Conservation (phyloP, 2,113 vertebrate species). For the Platanista minor region DNA sequence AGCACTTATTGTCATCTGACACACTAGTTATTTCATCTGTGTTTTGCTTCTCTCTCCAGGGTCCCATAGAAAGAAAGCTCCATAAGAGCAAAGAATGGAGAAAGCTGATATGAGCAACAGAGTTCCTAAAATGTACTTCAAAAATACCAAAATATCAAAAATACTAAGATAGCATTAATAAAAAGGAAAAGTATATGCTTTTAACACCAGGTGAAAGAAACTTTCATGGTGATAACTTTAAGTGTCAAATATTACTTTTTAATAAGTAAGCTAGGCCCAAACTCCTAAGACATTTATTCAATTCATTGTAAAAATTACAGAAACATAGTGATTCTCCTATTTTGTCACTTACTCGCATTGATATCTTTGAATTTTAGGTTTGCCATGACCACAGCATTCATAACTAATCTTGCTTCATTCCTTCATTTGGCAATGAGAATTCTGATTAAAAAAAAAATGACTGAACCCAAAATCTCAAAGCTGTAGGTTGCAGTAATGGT, state of each 20-base stretch:
- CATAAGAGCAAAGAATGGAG: not conserved
- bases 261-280: not conserved
- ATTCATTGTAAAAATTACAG: constrained; percentile 4
- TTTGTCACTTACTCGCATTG: constrained; percentile 11
- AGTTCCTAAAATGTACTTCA: not conserved
- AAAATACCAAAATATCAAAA: not conserved
- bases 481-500: not conserved
- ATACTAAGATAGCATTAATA: not conserved
- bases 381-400: not conserved
- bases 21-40: not conserved
- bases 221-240: not conserved
- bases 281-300: not conserved
- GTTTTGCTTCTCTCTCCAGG: not conserved
- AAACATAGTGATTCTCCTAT: not conserved
- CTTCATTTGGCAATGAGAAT: constrained; percentile 8
- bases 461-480: not conserved
- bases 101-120: not conserved
- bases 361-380: not conserved
- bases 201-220: not conserved
- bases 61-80: not conserved
- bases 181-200: not conserved
- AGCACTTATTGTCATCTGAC: not conserved
- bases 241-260: not conserved
- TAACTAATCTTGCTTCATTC: not conserved
- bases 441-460: constrained; percentile 21